Percentiles rank a stretch among this genome's conserved stretches.
Conservation (phyloP, 2,888 invertebrate genomes). For the Xylocampa areola region DNA sequence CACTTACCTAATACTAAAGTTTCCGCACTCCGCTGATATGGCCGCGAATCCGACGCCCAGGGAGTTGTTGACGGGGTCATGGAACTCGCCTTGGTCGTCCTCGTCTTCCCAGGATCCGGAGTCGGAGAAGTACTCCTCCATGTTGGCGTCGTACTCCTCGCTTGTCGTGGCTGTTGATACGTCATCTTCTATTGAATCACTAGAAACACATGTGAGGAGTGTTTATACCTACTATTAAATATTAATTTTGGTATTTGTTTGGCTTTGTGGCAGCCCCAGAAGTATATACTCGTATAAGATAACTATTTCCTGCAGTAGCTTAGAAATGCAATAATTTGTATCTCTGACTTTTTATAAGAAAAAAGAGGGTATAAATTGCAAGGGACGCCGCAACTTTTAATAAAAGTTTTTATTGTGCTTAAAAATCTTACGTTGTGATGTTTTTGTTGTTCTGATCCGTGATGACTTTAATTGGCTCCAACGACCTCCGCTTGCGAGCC, state of each 20-base stretch:
- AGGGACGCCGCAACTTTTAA: too few relatives aligned
- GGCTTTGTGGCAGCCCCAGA: too few relatives aligned
- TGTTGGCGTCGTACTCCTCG: constrained; percentile 70
- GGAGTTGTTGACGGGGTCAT: constrained; percentile 74
- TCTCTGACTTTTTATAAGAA: too few relatives aligned
- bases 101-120: constrained; percentile 76
- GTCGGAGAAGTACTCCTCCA: constrained; percentile 75
- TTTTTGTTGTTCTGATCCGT: constrained; percentile 36
- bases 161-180: constrained; percentile 72
- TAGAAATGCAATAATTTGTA: too few relatives aligned
- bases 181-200: constrained; percentile 69
- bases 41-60: constrained; percentile 61
- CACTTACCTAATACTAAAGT: constrained; percentile 78
- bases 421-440: constrained; percentile 52
- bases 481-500: constrained; percentile 61
- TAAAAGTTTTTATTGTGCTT: neutral
- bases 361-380: too few relatives aligned
- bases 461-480: constrained; percentile 61
- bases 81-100: constrained; percentile 75
- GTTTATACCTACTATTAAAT: too few relatives aligned
- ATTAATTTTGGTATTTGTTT: too few relatives aligned
- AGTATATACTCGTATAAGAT: too few relatives aligned
- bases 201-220: constrained; percentile 7
- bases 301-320: too few relatives aligned
- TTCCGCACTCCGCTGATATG: constrained; percentile 76